Evolutionary conservation across 2,888 invertebrate genomes (phyloP).

Genomic region (Dastarcus helophoroides): DNA sequence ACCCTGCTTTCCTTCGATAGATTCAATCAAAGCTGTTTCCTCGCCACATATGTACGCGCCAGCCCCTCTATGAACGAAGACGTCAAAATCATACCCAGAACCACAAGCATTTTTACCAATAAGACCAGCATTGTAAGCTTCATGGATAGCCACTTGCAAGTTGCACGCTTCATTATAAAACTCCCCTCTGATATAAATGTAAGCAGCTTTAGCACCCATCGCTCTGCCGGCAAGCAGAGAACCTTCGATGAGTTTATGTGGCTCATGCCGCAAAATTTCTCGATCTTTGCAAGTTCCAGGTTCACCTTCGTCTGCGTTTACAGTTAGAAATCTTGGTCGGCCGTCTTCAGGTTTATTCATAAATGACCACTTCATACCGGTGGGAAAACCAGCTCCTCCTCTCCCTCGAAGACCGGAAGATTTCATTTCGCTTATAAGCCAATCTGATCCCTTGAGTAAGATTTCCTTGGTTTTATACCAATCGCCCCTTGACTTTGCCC

Average conservation of each 20-base stretch:
- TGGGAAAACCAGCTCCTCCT: slow-evolving; percentile 92
- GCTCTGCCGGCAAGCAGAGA: slow-evolving; percentile 81
- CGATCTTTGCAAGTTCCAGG: slow-evolving; percentile 95
- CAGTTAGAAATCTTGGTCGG: slow-evolving; percentile 86
- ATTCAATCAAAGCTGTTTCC: slow-evolving; percentile 92
- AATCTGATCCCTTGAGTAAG: slow-evolving; percentile 79
- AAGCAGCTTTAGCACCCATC: slow-evolving; percentile 89
- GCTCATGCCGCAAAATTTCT: slow-evolving; percentile 92
- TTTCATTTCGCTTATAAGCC: slow-evolving; percentile 78
- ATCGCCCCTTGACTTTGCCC: slow-evolving; percentile 79
- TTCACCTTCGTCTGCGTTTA: slow-evolving; percentile 94
- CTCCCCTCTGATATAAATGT: slow-evolving; percentile 94
- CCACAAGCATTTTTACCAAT: slow-evolving; percentile 87
- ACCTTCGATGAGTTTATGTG: slow-evolving; percentile 86
- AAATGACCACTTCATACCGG: slow-evolving; percentile 99
- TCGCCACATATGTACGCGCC: slow-evolving; percentile 97
- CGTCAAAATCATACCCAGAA: slow-evolving; percentile 87
- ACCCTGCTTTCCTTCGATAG: slow-evolving; percentile 88
- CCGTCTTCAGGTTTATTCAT: slow-evolving; percentile 93
- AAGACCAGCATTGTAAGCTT: slow-evolving; percentile 55
- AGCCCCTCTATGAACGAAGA: slow-evolving; percentile 87
- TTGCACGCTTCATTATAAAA: slow-evolving; percentile 96
- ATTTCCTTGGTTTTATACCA: slow-evolving; percentile 98
- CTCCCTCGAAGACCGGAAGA: slow-evolving; percentile 83
- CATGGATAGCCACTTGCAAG: slow-evolving; percentile 84